Conservation (phyloP, 2,888 invertebrate species). For the Galerucella nymphaeae region DNA sequence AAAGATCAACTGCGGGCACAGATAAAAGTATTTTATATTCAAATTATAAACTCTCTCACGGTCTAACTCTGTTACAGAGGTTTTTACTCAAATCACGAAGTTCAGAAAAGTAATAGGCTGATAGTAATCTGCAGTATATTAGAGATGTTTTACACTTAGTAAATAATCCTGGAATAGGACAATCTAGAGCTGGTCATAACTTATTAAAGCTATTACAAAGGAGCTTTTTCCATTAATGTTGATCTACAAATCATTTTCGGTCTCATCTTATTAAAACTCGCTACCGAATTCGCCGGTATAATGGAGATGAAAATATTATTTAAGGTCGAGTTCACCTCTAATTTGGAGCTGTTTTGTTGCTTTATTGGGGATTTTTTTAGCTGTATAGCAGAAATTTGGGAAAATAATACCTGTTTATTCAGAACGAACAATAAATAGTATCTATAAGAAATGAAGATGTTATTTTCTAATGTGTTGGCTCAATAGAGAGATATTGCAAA, state of each 20-base stretch:
- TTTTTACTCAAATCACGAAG: conserved; percentile 21
- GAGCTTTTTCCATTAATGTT: conserved; percentile 52
- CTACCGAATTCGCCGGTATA: conserved; percentile 36
- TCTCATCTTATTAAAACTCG: conserved; percentile 50
- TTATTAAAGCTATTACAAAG: conserved; percentile 46
- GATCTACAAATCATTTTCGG: conserved; percentile 51
- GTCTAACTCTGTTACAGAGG: neutral
- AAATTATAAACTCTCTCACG: neutral
- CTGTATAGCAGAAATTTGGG: neutral
- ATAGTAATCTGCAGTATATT: conserved; percentile 44
- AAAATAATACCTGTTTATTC: neutral
- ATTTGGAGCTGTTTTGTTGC: conserved; percentile 29
- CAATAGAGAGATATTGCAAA: too few species aligned
- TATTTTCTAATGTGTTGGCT: too few species aligned
- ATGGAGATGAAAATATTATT: conserved; percentile 43
- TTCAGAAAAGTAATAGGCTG: conserved; percentile 42
- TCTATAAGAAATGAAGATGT: neutral
- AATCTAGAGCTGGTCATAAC: conserved; percentile 40
- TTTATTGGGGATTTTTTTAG: conserved; percentile 7
- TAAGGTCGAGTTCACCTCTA: conserved; percentile 40
- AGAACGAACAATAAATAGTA: neutral
- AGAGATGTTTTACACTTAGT: conserved; percentile 46
- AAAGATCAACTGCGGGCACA: neutral
- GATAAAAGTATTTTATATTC: neutral
- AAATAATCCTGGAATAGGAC: conserved; percentile 48